Percentiles rank a stretch among this genome's conserved stretches.
Conservation (phyloP, 2,797 vertebrate species). For the Poeciliopsis infans region DNA sequence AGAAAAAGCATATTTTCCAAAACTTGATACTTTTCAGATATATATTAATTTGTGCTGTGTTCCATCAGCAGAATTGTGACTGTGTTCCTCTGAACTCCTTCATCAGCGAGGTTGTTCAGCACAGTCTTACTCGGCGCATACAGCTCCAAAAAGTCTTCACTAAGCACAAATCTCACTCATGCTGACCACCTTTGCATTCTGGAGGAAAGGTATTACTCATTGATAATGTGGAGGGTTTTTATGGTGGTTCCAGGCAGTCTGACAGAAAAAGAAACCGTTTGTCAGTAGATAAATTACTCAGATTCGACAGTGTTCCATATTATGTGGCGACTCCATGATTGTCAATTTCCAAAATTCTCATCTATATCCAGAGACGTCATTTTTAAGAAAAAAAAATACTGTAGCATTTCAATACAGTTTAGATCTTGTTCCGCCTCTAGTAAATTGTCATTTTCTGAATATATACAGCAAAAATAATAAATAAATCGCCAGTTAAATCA, state of each 20-base stretch:
- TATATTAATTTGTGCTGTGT: not conserved
- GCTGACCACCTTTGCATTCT: not conserved
- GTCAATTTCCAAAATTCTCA: not conserved
- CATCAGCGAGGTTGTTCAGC: not conserved
- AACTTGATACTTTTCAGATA: not conserved
- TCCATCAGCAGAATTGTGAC: not conserved
- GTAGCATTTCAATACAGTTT: not conserved
- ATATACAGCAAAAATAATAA: not conserved
- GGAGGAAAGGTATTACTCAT: not conserved
- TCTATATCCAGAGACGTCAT: not conserved
- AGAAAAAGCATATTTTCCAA: not conserved
- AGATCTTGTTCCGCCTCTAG: too few relatives aligned
- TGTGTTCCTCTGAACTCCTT: not conserved
- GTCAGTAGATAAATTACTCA: not conserved
- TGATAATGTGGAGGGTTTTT: not conserved
- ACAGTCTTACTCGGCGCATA: not conserved
- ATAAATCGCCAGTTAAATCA: conserved; percentile 7
- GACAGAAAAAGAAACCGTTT: not conserved
- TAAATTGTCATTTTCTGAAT: not conserved
- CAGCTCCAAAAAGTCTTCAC: not conserved
- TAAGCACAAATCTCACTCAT: not conserved
- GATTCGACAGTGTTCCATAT: not conserved
- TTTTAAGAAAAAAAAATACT: not conserved
- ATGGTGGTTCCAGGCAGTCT: not conserved
- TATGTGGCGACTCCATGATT: not conserved